phyloP scores from a whole-genome alignment of 2,113 vertebrate species.

The Orientallactaga bullata region DNA sequence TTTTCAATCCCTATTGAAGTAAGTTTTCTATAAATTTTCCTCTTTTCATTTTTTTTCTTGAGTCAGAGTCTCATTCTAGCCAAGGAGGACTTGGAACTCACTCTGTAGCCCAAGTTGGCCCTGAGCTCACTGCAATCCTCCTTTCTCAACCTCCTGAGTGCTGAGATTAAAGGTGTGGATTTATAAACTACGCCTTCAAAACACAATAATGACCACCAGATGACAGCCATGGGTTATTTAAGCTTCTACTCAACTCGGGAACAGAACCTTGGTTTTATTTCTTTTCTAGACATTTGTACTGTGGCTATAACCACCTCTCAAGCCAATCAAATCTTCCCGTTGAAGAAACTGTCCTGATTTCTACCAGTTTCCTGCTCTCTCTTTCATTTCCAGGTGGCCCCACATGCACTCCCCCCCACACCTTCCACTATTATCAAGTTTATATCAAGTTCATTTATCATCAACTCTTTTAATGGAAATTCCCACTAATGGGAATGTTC shows the following conservation, averaged over 20 bases:
- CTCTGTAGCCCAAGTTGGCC: too few relatives aligned
- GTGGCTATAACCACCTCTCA: neutral
- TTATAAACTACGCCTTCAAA: neutral
- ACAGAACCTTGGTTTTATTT: neutral
- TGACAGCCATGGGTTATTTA: neutral
- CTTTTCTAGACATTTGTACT: neutral
- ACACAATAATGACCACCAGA: neutral
- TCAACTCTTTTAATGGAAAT: conserved; percentile 70
- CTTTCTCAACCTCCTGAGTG: too few relatives aligned
- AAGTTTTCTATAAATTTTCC: neutral
- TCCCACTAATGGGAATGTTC: conserved; percentile 69
- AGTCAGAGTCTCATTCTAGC: too few relatives aligned
- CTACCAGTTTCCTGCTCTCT: conserved; percentile 12
- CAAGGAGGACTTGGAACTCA: too few relatives aligned
- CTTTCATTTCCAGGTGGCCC: conserved; percentile 53
- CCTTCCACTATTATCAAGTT: conserved; percentile 52
- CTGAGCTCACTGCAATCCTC: too few relatives aligned
- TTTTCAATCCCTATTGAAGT: neutral
- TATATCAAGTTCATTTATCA: conserved; percentile 64
- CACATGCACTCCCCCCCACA: neutral
- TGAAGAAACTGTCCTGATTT: neutral
- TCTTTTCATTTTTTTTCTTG: neutral
- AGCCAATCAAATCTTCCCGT: neutral
- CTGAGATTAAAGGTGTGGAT: neutral
- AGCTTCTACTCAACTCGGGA: neutral